Evolutionary conservation across 2,888 invertebrate species (phyloP).

Genomic region (Athalia cordata): DNA sequence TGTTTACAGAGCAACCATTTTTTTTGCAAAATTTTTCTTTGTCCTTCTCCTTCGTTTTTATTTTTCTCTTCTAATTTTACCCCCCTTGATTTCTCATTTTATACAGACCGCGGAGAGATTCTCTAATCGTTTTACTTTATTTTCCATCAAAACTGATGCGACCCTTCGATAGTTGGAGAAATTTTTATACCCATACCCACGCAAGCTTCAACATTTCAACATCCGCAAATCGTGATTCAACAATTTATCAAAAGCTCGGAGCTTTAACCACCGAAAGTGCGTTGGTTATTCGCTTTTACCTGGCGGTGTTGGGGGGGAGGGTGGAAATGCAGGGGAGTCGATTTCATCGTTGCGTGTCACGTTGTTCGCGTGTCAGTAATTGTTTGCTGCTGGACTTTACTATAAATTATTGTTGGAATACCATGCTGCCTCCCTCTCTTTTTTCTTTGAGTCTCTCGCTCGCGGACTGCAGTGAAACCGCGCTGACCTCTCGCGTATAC

Average conservation of each 20-base stretch:
- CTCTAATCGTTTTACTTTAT: too few species aligned
- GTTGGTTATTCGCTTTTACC: conserved; percentile 8
- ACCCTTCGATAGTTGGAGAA: too few species aligned
- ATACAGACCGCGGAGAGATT: not conserved
- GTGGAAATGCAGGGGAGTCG: not conserved
- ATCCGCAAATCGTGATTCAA: conserved; percentile 7
- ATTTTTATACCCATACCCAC: not conserved
- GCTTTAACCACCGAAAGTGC: conserved; percentile 29
- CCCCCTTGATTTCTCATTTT: not conserved
- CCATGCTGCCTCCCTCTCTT: conserved; percentile 34
- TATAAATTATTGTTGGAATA: conserved; percentile 57
- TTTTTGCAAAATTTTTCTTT: conserved; percentile 21
- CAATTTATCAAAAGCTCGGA: conserved; percentile 5
- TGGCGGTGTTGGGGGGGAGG: conserved; percentile 3
- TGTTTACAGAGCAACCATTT: conserved; percentile 14
- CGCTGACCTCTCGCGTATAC: too few species aligned
- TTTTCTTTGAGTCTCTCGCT: not conserved
- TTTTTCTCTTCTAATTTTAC: not conserved
- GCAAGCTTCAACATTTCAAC: not conserved
- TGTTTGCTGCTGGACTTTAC: conserved; percentile 54
- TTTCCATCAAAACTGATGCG: too few species aligned
- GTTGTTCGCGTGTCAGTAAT: conserved; percentile 58
- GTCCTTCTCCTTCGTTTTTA: conserved; percentile 19
- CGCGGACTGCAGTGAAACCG: too few species aligned
- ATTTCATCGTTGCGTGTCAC: conserved; percentile 49